Percentiles rank a stretch among this genome's conserved stretches.
Evolutionary conservation across 2,797 vertebrate genomes (phyloP).

Genomic region (Muscicapa striata): DNA sequence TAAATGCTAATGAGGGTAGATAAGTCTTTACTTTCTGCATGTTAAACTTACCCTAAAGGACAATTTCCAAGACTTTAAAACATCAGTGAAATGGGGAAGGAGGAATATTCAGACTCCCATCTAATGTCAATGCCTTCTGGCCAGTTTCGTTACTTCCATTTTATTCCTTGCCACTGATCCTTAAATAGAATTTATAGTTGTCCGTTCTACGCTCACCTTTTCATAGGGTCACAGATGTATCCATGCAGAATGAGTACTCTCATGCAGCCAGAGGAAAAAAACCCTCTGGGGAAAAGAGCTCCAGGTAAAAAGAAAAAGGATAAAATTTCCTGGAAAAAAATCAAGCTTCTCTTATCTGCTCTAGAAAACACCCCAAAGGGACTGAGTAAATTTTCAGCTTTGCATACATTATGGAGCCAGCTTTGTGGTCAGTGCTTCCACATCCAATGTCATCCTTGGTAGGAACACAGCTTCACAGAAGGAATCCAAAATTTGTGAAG

Average conservation of each 20-base stretch:
- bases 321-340: constrained; percentile 5
- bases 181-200: constrained; percentile 13
- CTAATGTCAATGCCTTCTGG: constrained; percentile 8
- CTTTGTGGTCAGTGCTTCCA: neutral
- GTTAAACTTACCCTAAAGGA: constrained; percentile 6
- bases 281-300: neutral
- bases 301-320: neutral
- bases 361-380: neutral
- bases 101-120: neutral
- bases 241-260: constrained; percentile 1
- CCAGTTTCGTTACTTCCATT: neutral
- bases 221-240: neutral
- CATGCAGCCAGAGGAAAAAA: neutral
- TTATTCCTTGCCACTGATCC: constrained; percentile 3
- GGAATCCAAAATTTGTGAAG: neutral
- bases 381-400: neutral
- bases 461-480: constrained; percentile 4
- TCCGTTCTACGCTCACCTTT: neutral
- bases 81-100: neutral
- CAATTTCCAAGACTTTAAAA: neutral
- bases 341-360: neutral
- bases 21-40: neutral
- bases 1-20: neutral
- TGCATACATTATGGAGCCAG: neutral
- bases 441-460: neutral